Evolutionary conservation across 2,113 vertebrate species (phyloP).

Genomic region (Myocastor coypus): DNA sequence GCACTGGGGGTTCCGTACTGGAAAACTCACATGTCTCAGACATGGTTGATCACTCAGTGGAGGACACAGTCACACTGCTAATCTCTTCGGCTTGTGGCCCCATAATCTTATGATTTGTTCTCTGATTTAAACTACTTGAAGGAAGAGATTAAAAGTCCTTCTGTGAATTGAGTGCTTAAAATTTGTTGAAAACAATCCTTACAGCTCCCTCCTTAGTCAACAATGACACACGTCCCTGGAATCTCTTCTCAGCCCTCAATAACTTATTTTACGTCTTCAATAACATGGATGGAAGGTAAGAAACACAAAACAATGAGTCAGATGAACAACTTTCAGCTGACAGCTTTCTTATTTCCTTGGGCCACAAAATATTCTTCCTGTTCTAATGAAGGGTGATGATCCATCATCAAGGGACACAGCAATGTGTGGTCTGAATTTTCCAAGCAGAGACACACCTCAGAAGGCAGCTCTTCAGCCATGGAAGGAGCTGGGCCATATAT

Average conservation of each 20-base stretch:
- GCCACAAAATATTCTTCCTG: not conserved
- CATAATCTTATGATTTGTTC: not conserved
- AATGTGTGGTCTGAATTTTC: not conserved
- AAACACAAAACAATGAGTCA: not conserved
- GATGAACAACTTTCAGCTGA: not conserved
- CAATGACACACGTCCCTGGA: not conserved
- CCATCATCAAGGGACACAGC: not conserved
- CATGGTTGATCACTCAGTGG: fast-evolving
- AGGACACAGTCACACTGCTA: not conserved
- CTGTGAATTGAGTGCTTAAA: not conserved
- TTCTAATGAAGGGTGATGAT: not conserved
- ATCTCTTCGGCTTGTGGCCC: not conserved
- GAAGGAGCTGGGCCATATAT: not conserved
- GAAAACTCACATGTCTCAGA: not conserved
- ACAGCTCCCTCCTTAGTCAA: not conserved
- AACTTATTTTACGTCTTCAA: not conserved
- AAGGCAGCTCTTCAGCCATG: not conserved
- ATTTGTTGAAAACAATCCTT: conserved; percentile 13
- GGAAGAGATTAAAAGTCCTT: conserved; percentile 12
- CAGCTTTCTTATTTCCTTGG: not conserved
- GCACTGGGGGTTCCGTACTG: not conserved
- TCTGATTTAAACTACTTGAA: conserved; percentile 3
- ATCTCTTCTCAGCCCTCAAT: not conserved
- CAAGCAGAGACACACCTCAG: not conserved
- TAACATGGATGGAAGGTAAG: not conserved